These are phyloP conservation scores for Poeciliopsis retropinna DNA, from an alignment of 2,113 vertebrate species.

Conservation along the genomic window DNA sequence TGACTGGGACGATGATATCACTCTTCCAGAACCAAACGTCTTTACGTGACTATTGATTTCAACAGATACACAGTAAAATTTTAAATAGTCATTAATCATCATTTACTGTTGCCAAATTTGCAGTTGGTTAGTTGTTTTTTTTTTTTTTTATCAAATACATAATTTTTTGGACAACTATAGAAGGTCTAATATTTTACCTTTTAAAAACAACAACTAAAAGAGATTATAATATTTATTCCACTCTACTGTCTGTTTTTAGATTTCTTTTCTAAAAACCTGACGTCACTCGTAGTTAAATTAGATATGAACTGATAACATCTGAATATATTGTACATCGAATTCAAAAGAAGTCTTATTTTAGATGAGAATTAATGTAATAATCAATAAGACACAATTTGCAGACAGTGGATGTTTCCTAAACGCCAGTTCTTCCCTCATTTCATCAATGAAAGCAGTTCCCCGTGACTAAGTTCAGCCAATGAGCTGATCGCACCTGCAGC, in stretches of 20 bases:
- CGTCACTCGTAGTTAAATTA: neutral
- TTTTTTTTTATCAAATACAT: neutral
- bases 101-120: neutral
- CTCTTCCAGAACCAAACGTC: no score
- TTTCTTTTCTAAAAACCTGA: neutral
- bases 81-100: neutral
- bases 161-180: no score
- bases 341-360: neutral
- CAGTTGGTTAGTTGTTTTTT: no score
- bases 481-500: slow-evolving; percentile 53
- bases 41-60: no score
- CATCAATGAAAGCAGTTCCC: slow-evolving; percentile 51
- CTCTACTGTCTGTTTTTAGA: no score
- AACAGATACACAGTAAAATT: no score
- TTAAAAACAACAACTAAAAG: neutral
- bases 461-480: slow-evolving; percentile 63
- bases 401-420: neutral
- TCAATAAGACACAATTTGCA: neutral
- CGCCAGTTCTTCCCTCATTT: slow-evolving; percentile 4
- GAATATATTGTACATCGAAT: neutral
- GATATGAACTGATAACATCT: neutral
- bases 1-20: neutral
- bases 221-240: no score
- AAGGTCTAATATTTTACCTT: neutral
- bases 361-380: neutral